Conservation (phyloP, 1,140 invertebrate species). For the Brachionus plicatilis region DNA sequence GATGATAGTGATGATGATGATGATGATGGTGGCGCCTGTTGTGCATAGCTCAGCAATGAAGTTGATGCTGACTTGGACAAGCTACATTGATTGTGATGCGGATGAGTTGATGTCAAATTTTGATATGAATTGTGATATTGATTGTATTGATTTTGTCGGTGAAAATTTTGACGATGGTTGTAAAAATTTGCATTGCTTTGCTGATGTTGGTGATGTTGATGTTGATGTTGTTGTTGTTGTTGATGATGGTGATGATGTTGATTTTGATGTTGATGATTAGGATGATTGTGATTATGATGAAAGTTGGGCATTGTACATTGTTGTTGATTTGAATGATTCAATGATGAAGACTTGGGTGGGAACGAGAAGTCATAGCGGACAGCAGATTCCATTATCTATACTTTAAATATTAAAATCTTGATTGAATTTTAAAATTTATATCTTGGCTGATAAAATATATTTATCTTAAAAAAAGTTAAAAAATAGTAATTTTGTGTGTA, state of each 20-base stretch:
- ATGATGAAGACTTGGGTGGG: slow-evolving; percentile 27
- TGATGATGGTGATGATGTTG: not conserved
- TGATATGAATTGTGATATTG: slow-evolving; percentile 14
- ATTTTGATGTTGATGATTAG: not conserved
- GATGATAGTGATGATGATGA: too few relatives aligned
- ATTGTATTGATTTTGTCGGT: not conserved
- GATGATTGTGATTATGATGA: not conserved
- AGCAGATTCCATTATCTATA: slow-evolving; percentile 33
- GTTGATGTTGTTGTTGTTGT: not conserved
- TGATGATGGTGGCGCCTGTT: not conserved
- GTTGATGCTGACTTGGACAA: slow-evolving; percentile 29
- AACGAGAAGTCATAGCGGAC: slow-evolving; percentile 39
- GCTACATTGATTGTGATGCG: not conserved
- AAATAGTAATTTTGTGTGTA: not conserved
- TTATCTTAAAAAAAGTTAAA: not conserved
- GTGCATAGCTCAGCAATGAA: not conserved
- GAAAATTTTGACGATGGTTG: not conserved
- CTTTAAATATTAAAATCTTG: not conserved
- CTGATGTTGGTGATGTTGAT: not conserved
- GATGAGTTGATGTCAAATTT: not conserved
- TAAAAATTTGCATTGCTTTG: not conserved
- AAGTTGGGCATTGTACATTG: not conserved
- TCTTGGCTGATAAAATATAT: not conserved
- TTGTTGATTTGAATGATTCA: not conserved
- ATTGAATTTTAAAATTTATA: not conserved